Evolutionary conservation across 2,888 invertebrate genomes (phyloP), one percentile per base, ranked within the genome.

Genomic region (Drosophila prolongata): DNA sequence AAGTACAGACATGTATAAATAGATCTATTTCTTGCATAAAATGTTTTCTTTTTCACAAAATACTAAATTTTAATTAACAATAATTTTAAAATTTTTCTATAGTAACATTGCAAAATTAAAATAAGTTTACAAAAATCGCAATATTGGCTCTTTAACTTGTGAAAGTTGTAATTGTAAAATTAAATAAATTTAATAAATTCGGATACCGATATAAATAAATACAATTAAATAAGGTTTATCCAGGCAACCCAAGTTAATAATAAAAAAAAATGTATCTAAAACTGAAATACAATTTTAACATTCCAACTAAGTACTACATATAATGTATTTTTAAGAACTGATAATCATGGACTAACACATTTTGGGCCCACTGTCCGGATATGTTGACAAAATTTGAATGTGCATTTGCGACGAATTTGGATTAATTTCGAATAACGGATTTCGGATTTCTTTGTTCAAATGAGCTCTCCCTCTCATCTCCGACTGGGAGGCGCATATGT

Each of bases 361-460:
- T n/a, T 43, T 6, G 1, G 5, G 3, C 13, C 64, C 62, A 61
- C 61, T 61, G 61, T 47, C n/a, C 40, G 8, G 16, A 34, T 11
- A 47, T 64, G 38, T 64, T 66, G 69, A 69, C 47, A 56, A 56
- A 30, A 67, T 50, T 67, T 3, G 19, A 52, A 52, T 53, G 14
- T 34, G 72, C 57, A 27, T 57, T 19, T 38, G 24, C 16, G 16
- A 52, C 30, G 11, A 13, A 55, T 46, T 43, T 70, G 16, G n/a
- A 62, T 49, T 8, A 50, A 66, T 56, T 52, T 44, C 54, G 47
- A 70, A 50, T 44, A 49, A 49, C 49, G 49, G 57, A 68, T 69
- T 57, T 38, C 24, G 14, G 34, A 58, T 59, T 35, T 58, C 59
- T 42, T 58, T 59, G 60, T 60, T 30, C 24, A 35, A 35, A 49